These are phyloP conservation scores for Sinohyriopsis cumingii DNA, from an alignment of 2,888 invertebrate genomes.

Conservation along the genomic window DNA sequence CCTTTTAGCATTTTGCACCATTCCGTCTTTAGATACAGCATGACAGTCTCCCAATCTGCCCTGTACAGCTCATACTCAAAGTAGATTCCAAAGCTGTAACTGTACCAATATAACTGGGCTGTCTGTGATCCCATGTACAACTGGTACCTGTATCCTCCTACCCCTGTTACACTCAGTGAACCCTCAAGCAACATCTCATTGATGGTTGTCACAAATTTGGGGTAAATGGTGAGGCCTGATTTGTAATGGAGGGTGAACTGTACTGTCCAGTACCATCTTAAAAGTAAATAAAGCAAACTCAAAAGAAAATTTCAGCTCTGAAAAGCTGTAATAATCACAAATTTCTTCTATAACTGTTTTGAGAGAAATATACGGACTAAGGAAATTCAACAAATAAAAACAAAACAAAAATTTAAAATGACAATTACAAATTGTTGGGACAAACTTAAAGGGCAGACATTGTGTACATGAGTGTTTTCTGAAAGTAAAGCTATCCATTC, in stretches of 20 bases:
- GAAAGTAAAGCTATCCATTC: too few species aligned
- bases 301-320: too few species aligned
- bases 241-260: conserved; percentile 15
- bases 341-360: too few species aligned
- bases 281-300: not conserved
- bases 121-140: conserved; percentile 19
- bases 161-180: conserved; percentile 18
- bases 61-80: conserved; percentile 16
- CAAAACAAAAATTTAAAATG: too few species aligned
- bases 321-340: too few species aligned
- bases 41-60: conserved; percentile 23
- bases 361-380: too few species aligned
- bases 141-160: conserved; percentile 15
- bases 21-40: conserved; percentile 6
- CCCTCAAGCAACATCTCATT: conserved; percentile 25
- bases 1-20: conserved; percentile 12
- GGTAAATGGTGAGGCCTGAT: conserved; percentile 10
- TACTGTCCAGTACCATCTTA: conserved; percentile 27
- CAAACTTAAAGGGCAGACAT: too few species aligned
- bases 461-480: too few species aligned
- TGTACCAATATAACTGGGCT: conserved; percentile 1
- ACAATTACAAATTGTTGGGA: too few species aligned
- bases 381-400: too few species aligned
- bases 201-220: conserved; percentile 31
- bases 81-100: conserved; percentile 19